A percentile compares a stretch with the other conserved stretches of the same genome.
Evolutionary conservation across 2,888 invertebrate genomes (phyloP).

Genomic region (Serrognathus titanus): DNA sequence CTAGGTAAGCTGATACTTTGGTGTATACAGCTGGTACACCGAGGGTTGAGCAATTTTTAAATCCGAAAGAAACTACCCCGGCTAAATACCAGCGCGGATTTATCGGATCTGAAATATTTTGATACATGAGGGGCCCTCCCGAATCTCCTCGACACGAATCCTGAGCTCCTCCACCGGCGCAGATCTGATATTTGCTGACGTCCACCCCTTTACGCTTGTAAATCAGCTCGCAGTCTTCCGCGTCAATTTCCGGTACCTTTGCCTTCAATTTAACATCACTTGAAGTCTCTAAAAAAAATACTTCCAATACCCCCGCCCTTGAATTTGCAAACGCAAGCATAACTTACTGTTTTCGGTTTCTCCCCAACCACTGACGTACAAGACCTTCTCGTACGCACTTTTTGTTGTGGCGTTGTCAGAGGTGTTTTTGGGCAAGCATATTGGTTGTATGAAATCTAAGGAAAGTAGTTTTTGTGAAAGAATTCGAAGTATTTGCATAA

Average conservation of each 20-base stretch:
- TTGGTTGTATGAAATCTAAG: conserved; percentile 58
- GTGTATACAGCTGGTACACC: conserved; percentile 69
- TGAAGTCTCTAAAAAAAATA: conserved; percentile 36
- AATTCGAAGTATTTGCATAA: not conserved
- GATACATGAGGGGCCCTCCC: conserved; percentile 70
- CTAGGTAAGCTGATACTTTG: conserved; percentile 56
- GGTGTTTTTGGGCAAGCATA: conserved; percentile 52
- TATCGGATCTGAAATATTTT: conserved; percentile 42
- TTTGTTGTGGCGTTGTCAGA: conserved; percentile 29
- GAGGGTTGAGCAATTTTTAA: conserved; percentile 60
- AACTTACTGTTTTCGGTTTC: conserved; percentile 54
- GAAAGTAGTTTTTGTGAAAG: not conserved
- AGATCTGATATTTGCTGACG: conserved; percentile 58
- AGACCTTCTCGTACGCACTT: conserved; percentile 28
- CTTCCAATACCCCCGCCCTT: not conserved
- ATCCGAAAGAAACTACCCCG: conserved; percentile 67
- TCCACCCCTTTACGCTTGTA: conserved; percentile 50
- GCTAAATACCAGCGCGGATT: conserved; percentile 56
- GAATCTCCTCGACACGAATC: conserved; percentile 76
- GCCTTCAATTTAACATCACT: conserved; percentile 57
- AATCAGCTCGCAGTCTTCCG: conserved; percentile 51
- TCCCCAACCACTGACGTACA: conserved; percentile 58
- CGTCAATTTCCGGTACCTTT: conserved; percentile 51
- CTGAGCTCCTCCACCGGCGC: conserved; percentile 65
- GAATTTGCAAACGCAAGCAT: not conserved